A percentile compares a stretch with the other conserved stretches of the same genome.
These are phyloP conservation scores for Bagarius yarrelli DNA, from an alignment of 2,113 vertebrate genomes.

Conservation along the genomic window DNA sequence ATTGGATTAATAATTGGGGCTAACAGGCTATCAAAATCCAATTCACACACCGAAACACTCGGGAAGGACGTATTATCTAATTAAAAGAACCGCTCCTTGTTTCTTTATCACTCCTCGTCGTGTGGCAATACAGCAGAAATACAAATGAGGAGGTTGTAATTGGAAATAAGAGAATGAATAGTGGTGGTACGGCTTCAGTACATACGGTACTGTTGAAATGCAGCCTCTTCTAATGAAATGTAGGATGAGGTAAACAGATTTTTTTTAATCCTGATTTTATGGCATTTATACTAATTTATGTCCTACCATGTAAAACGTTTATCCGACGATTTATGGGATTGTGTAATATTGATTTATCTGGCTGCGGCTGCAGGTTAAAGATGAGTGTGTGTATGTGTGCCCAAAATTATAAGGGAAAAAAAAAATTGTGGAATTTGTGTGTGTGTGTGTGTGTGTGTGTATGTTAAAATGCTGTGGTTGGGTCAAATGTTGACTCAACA, in stretches of 20 bases:
- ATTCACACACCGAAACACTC: slow-evolving; percentile 54
- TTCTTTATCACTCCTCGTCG: slow-evolving; percentile 38
- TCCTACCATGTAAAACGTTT: slow-evolving; percentile 11
- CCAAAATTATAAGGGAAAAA: no score
- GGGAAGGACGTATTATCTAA: slow-evolving; percentile 44
- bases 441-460: no score
- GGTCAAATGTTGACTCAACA: no score
- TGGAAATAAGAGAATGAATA: slow-evolving; percentile 38
- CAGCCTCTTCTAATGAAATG: not conserved
- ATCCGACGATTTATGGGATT: slow-evolving; percentile 21
- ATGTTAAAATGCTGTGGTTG: no score
- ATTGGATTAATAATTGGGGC: slow-evolving; percentile 61
- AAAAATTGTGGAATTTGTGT: no score
- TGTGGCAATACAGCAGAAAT: slow-evolving; percentile 40
- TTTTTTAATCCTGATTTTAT: slow-evolving; percentile 20
- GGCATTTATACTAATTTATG: slow-evolving; percentile 12
- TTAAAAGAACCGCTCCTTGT: slow-evolving; percentile 39
- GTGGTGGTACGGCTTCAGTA: slow-evolving; percentile 38
- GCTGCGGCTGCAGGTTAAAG: not conserved
- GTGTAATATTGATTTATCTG: slow-evolving; percentile 44
- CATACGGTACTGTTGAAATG: slow-evolving; percentile 7
- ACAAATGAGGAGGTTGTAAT: slow-evolving; percentile 29
- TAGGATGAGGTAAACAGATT: not conserved
- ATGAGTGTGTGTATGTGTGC: no score
- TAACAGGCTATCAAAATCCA: slow-evolving; percentile 61